Percentiles rank a stretch among this genome's conserved stretches.
Conservation (phyloP, 2,888 invertebrate genomes). For the Xanthia icteritia region DNA sequence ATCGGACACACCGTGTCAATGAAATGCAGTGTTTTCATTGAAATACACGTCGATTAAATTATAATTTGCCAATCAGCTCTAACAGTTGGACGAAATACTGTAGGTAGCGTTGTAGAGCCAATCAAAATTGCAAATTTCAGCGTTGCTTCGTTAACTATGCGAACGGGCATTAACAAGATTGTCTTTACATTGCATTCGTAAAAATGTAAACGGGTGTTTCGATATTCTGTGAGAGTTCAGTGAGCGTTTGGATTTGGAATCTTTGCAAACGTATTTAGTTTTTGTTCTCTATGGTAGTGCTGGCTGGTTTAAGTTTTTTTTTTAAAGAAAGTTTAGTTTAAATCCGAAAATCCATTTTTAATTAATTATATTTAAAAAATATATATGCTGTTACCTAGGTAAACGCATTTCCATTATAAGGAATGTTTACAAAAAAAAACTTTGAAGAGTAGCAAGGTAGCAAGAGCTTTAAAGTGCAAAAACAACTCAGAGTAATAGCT, state of each 20-base stretch:
- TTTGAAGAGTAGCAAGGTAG: too few species aligned
- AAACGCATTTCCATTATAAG: too few species aligned
- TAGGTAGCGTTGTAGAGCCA: constrained; percentile 77
- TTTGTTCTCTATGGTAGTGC: constrained; percentile 17
- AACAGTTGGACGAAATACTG: constrained; percentile 74
- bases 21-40: constrained; percentile 69
- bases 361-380: not conserved
- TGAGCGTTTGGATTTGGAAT: constrained; percentile 58
- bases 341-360: not conserved
- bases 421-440: not conserved
- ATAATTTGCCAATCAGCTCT: constrained; percentile 79
- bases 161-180: constrained; percentile 77
- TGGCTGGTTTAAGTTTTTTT: constrained; percentile 15
- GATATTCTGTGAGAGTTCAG: constrained; percentile 57
- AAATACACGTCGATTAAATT: constrained; percentile 75
- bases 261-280: constrained; percentile 44
- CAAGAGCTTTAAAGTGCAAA: not conserved
- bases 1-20: constrained; percentile 52
- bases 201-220: constrained; percentile 68
- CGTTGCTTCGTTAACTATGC: constrained; percentile 85
- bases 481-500: not conserved
- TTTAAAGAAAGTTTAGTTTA: not conserved
- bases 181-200: constrained; percentile 68
- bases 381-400: too few species aligned
- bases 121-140: constrained; percentile 88